Percentiles rank a stretch among this genome's conserved stretches.
Conservation (phyloP, 2,797 vertebrate genomes). For the Salmo trutta region DNA sequence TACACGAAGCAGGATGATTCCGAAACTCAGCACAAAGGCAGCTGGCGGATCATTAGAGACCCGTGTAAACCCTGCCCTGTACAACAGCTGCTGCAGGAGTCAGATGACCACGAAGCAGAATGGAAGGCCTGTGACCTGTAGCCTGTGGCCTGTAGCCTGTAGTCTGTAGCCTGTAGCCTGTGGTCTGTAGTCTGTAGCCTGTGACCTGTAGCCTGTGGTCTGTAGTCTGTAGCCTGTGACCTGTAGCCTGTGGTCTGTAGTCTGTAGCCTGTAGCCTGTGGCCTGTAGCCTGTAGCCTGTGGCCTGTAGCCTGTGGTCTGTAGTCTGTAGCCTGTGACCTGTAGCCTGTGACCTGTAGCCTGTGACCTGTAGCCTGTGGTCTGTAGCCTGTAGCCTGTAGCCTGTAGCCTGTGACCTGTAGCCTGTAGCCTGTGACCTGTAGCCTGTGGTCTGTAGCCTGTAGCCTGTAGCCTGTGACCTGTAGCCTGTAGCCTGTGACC, state of each 20-base stretch:
- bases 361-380: not conserved
- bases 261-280: no score
- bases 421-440: not conserved
- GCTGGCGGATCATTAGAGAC: not conserved
- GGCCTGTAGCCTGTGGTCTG: not conserved
- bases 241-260: not conserved
- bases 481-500: no score
- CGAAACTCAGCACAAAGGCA: not conserved
- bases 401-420: not conserved
- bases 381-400: not conserved
- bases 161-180: no score
- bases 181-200: not conserved
- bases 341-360: not conserved
- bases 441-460: no score
- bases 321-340: not conserved
- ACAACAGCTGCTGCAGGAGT: conserved; percentile 59
- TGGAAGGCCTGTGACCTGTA: not conserved
- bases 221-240: no score
- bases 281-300: not conserved
- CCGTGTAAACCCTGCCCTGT: conserved; percentile 14
- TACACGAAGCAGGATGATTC: not conserved
- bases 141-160: not conserved
- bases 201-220: not conserved
- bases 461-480: no score
- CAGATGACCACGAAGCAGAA: conserved; percentile 72